A percentile compares a stretch with the other conserved stretches of the same genome.
These are phyloP conservation scores for Microcebus ravelobensis DNA, from an alignment of 2,113 vertebrate genomes.

Conservation along the genomic window DNA sequence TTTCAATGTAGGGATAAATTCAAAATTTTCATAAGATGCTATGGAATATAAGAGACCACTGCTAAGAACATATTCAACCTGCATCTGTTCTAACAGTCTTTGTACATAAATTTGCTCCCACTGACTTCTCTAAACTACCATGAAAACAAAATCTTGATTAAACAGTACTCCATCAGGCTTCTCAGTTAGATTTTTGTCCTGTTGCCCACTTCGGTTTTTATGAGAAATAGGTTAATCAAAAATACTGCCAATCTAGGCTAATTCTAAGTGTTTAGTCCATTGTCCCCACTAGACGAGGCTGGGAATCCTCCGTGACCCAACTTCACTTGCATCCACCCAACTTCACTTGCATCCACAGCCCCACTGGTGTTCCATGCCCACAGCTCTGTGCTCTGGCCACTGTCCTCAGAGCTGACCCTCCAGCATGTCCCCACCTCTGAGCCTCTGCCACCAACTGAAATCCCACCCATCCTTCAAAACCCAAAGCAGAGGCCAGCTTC, in stretches of 20 bases:
- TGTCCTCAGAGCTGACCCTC: not conserved
- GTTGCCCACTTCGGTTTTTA: not conserved
- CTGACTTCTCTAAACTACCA: conserved; percentile 15
- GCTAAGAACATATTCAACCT: conserved; percentile 12
- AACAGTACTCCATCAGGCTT: not conserved
- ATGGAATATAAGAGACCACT: not conserved
- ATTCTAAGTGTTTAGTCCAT: not conserved
- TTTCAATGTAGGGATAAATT: conserved; percentile 11
- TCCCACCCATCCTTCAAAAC: not conserved
- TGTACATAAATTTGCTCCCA: not conserved
- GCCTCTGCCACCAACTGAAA: not conserved
- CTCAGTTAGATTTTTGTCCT: not conserved
- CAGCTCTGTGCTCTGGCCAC: not conserved
- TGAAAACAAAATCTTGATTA: conserved; percentile 42
- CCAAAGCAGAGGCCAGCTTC: not conserved
- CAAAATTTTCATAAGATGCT: not conserved
- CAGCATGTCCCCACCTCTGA: too few relatives aligned
- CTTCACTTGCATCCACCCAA: not conserved
- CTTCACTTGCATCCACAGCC: not conserved
- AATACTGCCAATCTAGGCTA: not conserved
- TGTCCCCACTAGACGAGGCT: not conserved
- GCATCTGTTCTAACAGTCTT: conserved; percentile 10
- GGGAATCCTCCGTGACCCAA: not conserved
- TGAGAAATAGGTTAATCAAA: conserved; percentile 3
- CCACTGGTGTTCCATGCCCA: not conserved